Percentiles rank a stretch among this genome's conserved stretches.
Evolutionary conservation across 1,140 invertebrate species (phyloP).

Genomic region (Drosophila guanche): DNA sequence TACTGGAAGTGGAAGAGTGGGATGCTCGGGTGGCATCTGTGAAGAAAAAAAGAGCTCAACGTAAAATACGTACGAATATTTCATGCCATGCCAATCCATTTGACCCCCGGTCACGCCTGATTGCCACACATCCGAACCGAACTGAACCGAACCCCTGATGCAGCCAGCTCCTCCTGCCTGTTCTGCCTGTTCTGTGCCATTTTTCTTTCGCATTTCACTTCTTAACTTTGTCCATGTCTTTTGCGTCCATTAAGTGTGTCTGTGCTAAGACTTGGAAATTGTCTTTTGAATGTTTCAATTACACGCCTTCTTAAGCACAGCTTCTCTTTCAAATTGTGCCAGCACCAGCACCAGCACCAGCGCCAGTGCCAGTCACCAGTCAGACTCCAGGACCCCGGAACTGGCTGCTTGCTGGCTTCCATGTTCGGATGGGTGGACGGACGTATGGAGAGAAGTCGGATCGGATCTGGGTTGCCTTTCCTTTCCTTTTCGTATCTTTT

Average conservation of each 20-base stretch:
- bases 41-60: slow-evolving; percentile 7
- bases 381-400: slow-evolving; percentile 7
- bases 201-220: slow-evolving; percentile 81
- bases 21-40: slow-evolving; percentile 14
- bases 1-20: background rate
- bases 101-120: slow-evolving; percentile 73
- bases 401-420: slow-evolving; percentile 10
- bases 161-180: slow-evolving; percentile 25
- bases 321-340: slow-evolving; percentile 82
- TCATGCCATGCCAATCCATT: slow-evolving; percentile 70
- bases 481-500: slow-evolving; percentile 12
- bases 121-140: slow-evolving; percentile 41
- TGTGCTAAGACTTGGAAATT: slow-evolving; percentile 84
- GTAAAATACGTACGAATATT: slow-evolving; percentile 46
- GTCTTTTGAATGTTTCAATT: slow-evolving; percentile 84
- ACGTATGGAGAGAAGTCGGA: slow-evolving; percentile 33
- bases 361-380: slow-evolving; percentile 5
- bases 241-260: slow-evolving; percentile 83
- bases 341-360: slow-evolving; percentile 20
- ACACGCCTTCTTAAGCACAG: slow-evolving; percentile 84
- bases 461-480: slow-evolving; percentile 42
- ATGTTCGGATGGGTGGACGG: slow-evolving; percentile 46
- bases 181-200: slow-evolving; percentile 55
- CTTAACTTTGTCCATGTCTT: slow-evolving; percentile 78
- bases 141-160: background rate